Conservation (phyloP, 53 echinoderm and acorn worm species). For the Apostichopus leukothele region DNA sequence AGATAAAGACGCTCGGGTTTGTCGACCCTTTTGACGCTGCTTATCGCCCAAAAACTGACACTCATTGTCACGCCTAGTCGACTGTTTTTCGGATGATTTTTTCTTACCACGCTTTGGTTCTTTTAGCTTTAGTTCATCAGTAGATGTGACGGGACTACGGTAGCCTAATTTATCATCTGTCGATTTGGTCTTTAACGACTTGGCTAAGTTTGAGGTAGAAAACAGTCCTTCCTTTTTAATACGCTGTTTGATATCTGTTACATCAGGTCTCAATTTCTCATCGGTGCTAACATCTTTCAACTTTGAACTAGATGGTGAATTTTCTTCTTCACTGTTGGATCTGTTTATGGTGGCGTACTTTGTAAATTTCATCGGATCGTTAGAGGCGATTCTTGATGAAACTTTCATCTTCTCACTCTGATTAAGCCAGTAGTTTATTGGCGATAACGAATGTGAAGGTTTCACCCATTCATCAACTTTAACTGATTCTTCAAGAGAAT, state of each 20-base stretch:
- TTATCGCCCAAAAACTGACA: background rate
- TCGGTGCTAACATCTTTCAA: background rate
- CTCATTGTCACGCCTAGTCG: background rate
- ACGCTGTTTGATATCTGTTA: background rate
- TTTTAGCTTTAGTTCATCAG: background rate
- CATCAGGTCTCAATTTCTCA: background rate
- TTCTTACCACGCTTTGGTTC: background rate
- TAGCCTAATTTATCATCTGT: too few relatives aligned
- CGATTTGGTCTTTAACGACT: background rate
- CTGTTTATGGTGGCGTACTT: conserved; percentile 4
- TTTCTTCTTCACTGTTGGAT: background rate
- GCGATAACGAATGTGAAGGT: background rate
- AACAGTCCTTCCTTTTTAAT: background rate
- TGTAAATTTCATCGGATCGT: background rate
- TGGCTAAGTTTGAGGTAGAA: background rate
- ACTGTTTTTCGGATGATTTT: background rate
- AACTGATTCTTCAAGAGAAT: background rate
- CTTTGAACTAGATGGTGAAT: background rate
- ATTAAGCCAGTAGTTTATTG: background rate
- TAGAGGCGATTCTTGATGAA: background rate
- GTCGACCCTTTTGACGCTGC: background rate
- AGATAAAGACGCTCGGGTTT: conserved; percentile 2
- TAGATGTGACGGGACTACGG: background rate
- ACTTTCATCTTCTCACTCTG: conserved; percentile 11
- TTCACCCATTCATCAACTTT: background rate